Conservation (phyloP, 2,797 vertebrate species). For the Eremophila alpestris region DNA sequence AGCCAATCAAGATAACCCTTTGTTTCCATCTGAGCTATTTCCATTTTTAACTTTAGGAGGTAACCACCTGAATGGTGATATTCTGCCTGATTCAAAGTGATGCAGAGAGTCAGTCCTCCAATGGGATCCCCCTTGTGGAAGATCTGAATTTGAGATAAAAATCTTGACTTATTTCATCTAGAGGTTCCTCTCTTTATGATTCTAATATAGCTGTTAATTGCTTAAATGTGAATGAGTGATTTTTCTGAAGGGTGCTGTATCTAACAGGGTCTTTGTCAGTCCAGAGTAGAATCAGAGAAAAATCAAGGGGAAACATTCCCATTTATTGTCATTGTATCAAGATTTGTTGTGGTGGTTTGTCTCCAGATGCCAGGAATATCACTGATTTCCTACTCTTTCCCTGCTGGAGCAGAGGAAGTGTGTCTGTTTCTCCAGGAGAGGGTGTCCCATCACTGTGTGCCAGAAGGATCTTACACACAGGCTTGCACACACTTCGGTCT, state of each 20-base stretch:
- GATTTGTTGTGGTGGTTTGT: not conserved
- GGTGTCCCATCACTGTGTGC: not conserved
- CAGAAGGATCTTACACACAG: accelerated
- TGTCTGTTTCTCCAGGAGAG: constrained; percentile 20
- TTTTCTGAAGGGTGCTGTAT: not conserved
- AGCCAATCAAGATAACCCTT: not conserved
- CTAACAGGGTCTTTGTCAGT: not conserved
- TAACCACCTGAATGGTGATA: not conserved
- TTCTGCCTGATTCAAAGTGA: not conserved
- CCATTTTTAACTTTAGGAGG: not conserved
- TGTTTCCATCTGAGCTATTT: not conserved
- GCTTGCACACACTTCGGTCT: not conserved
- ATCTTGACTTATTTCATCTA: not conserved
- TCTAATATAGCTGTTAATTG: not conserved
- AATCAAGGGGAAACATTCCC: not conserved
- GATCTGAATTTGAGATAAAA: not conserved
- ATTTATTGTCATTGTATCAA: not conserved
- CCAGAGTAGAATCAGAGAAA: not conserved
- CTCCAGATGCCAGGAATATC: not conserved
- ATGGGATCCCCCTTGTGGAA: not conserved
- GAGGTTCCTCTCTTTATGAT: not conserved
- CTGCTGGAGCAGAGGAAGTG: not conserved
- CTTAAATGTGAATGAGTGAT: not conserved
- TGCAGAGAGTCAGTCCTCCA: not conserved
- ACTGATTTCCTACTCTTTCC: not conserved